These are phyloP conservation scores for Anguilla anguilla DNA, from an alignment of 2,797 vertebrate genomes.

Conservation along the genomic window DNA sequence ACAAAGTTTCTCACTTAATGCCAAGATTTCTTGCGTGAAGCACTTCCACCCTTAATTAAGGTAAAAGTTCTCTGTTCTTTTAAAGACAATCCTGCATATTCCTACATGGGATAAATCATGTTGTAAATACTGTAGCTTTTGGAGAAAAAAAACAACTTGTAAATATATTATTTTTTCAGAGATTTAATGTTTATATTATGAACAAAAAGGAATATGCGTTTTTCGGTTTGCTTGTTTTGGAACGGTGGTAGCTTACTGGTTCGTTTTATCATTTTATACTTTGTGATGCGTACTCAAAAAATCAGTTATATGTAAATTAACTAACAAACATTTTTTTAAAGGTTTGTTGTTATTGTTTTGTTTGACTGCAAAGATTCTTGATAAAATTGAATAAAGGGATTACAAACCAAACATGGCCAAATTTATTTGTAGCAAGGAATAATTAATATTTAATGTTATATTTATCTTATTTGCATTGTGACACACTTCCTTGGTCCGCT, in stretches of 20 bases:
- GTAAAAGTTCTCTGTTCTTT: conserved; percentile 56
- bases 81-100: conserved; percentile 40
- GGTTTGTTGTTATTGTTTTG: conserved; percentile 51
- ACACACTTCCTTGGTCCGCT: not conserved
- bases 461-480: conserved; percentile 4
- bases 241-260: conserved; percentile 58
- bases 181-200: conserved; percentile 53
- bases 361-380: conserved; percentile 55
- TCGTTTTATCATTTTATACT: conserved; percentile 49
- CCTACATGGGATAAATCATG: conserved; percentile 26
- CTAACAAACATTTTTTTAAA: conserved; percentile 53
- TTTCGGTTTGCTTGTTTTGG: conserved; percentile 53
- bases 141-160: conserved; percentile 61
- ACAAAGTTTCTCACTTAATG: conserved; percentile 1
- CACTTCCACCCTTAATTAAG: conserved; percentile 43
- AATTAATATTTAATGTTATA: not conserved
- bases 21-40: conserved; percentile 27
- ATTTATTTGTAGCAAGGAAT: not conserved
- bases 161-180: conserved; percentile 67
- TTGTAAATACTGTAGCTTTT: conserved; percentile 68
- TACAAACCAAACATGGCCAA: conserved; percentile 21
- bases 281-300: conserved; percentile 54
- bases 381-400: conserved; percentile 63
- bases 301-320: conserved; percentile 56
- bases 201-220: conserved; percentile 63